Base-by-base conservation (phyloP, 1,140 invertebrate species). In the Phenacoccus solenopsis region DNA sequence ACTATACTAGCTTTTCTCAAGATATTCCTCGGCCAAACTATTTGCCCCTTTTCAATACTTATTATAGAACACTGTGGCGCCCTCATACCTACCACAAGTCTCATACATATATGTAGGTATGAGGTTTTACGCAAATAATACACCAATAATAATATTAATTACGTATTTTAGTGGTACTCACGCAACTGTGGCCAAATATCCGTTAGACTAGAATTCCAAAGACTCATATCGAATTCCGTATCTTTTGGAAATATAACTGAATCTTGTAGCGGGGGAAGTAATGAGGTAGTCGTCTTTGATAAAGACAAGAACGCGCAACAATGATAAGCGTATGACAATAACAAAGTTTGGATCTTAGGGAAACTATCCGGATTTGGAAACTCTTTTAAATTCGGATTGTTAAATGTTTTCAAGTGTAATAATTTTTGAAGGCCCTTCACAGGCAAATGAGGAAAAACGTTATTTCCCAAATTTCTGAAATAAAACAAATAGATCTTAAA, bases 301-400 rank as follows among this genome's bases (percentile, higher is more conserved):
- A 88, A 76, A 1, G 88, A 84, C 71, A 93, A 80, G 79, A 94
- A 98, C 70, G 91, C 88, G 79, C 95, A 98, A 80, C 95, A 98
- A 77, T 98, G 95, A 80, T 98, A 98, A 70, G 95, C 94, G 78
- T 97, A 98, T 0, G 93, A 92, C 2, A 97, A 78, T 12, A 92
- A 87, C 72, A 88, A 77, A 0, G 76, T 78, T 70, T 90, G 85
- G 56, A 96, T 91, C 9, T 87, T 82, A 0, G 94, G 94, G 78
- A 98, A 95, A 20, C 84, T 82, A 69, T 91, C 87, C 0, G 92
- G 90, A 0, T 87, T 81, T 4, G 94, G 94, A 78, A 97, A 97
- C 73, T 93, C 91, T 35, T 88, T 80, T 27, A 98, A 81, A 71
- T 89, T 84, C 0, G 88, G 90, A 81, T 96, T 98, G 79, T 96